Evolutionary conservation across 1,140 invertebrate genomes (phyloP).

Genomic region (Dendroctonus ponderosae): DNA sequence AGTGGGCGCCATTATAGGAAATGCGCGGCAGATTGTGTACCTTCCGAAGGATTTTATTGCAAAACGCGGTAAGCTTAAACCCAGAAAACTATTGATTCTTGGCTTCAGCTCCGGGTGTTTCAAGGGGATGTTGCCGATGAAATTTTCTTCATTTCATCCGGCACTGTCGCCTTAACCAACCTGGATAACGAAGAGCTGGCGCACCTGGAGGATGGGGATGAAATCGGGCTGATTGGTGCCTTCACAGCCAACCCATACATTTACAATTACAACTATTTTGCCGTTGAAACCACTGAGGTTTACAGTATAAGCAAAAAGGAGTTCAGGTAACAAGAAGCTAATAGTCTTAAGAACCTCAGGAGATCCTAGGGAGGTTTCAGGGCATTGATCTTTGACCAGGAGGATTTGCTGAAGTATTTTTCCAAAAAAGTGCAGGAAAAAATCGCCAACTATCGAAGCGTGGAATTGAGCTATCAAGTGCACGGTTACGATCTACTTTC

Average conservation of each 20-base stretch:
- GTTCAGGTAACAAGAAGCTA: background rate
- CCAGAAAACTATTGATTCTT: background rate
- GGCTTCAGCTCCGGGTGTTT: background rate
- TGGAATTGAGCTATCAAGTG: conserved; percentile 7
- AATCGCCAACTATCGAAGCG: conserved; percentile 1
- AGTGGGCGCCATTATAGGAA: conserved; percentile 45
- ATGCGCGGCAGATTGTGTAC: conserved; percentile 50
- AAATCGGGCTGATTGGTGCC: conserved; percentile 24
- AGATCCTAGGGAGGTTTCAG: background rate
- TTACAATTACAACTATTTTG: conserved; percentile 11
- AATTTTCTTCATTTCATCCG: conserved; percentile 53
- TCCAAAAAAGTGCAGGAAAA: conserved; percentile 13
- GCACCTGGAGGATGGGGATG: conserved; percentile 31
- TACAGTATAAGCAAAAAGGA: conserved; percentile 25
- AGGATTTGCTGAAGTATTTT: conserved; percentile 19
- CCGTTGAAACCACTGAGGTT: conserved; percentile 33
- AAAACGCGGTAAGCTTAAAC: conserved; percentile 27
- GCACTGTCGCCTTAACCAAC: conserved; percentile 51
- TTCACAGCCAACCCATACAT: background rate
- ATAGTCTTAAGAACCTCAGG: background rate
- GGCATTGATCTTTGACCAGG: conserved; percentile 15
- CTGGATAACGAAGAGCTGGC: conserved; percentile 16
- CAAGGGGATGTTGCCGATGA: conserved; percentile 45
- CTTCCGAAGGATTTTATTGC: conserved; percentile 53
- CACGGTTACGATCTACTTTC: conserved; percentile 23